Evolutionary conservation across 1,140 invertebrate species (phyloP), one percentile per base, ranked within the genome.

Genomic region (Stegodyphus dumicola): DNA sequence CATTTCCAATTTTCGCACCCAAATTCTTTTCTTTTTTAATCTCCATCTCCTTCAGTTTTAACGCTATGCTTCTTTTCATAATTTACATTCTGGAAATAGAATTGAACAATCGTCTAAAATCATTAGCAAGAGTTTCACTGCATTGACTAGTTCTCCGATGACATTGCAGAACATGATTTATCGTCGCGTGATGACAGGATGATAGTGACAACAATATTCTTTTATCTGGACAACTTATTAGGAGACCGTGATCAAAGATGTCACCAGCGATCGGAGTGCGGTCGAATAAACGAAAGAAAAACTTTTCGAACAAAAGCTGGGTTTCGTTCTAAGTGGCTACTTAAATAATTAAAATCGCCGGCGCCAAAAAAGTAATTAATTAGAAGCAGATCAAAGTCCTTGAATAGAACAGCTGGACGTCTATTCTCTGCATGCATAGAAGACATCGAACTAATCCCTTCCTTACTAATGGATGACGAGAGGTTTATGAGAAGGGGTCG

Each of bases 281-380:
- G 33, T 33, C 33, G 33, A 33, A 33, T 33, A 33, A 76, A 75
- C 17, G 17, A 56, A 17, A 33, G 52, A 33, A 33, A 33, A 33
- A 33, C 33, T 33, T 33, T 33, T 33, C 33, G 33, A 33, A 33
- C 33, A 33, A 33, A 33, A 33, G 33, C 33, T 33, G 1, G 33
- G 33, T 1, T 33, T 33, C 33, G 17, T 75, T 7, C 33, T 56
- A 52, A 9, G 56, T 33, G 54, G 74, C 18, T 76, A 48, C 60
- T 77, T 77, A 77, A 77, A 66, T 77, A 77, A 77, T 77, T 77
- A 77, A 77, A 77, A n/a, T 77, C 56, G 49, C 75, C 52, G 75
- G 54, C 60, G 75, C 60, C 56, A 65, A 11, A 77, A 77, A 64
- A 64, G 51, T 65, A 18, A 77, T 60, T 65, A 77, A 77, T 77